These are phyloP conservation scores for Sipha flava DNA, from an alignment of 1,140 invertebrate genomes.

Conservation along the genomic window DNA sequence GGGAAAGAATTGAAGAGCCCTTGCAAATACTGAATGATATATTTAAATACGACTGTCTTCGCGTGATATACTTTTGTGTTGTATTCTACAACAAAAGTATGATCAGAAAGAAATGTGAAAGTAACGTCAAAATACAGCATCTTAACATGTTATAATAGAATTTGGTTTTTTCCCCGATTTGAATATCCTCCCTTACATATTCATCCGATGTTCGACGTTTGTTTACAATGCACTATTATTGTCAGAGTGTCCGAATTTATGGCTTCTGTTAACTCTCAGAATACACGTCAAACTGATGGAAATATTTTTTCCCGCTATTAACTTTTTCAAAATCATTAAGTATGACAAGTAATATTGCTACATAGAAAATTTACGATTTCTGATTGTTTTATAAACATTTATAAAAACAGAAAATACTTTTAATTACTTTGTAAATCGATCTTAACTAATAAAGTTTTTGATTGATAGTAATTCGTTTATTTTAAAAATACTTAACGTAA, in stretches of 20 bases:
- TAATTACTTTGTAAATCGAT: no score
- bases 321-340: not conserved
- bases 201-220: not conserved
- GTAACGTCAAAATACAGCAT: not conserved
- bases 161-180: not conserved
- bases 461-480: no score
- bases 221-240: not conserved
- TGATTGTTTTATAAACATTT: no score
- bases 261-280: not conserved
- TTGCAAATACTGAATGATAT: not conserved
- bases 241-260: not conserved
- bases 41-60: not conserved
- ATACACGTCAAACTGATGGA: not conserved
- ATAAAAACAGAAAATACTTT: no score
- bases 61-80: not conserved
- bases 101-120: slow-evolving; percentile 1
- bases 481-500: no score
- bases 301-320: not conserved
- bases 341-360: not conserved
- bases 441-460: no score
- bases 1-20: not conserved
- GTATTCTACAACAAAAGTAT: not conserved
- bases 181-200: not conserved
- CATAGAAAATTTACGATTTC: no score
- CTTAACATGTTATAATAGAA: not conserved